Base-by-base conservation (phyloP, 2,888 invertebrate species). In the Conops quadrifasciatus region DNA sequence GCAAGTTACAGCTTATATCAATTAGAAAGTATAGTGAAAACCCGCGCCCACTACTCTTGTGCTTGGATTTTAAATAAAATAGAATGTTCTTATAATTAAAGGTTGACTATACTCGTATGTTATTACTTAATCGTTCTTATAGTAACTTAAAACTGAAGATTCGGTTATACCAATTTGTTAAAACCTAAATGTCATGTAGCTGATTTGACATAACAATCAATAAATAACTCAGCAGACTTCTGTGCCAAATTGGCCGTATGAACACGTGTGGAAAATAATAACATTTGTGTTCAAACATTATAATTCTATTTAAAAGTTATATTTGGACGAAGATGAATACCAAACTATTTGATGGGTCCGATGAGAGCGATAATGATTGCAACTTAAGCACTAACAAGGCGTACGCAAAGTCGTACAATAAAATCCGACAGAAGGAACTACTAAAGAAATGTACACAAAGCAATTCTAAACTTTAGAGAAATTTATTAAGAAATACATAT, bases 371-470 rank as follows among this genome's bases (percentile, higher is more conserved):
- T 16, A 78, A 81, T 7, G 77, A 88, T 43, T 84, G 88, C 16
- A 81, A 89, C 67, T 85, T 95, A 43, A 90, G 89, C 82, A 91
- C 92, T 28, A 92, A 95, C 83, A 90, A 91, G 81, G 90, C 90
- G 67, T 97, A 95, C 85, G 96, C 97, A 0, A 91, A 92, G 77
- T 91, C 90, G 76, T 97, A 96, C 81, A 91, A 95, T 81, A 88
- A 87, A 72, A 94, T 95, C 91, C 89, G 96, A 67, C 91, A 92
- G 80, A 94, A 94, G 80, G 97, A 97, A 85, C 93, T 95, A 83
- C 85, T 94, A 24, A 92, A 95, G 81, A 94, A 92, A 87, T 86
- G 94, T 94, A 88, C 4, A 16, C 13, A 19, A 1, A 4, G 9
- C 36, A 36, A 26, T 53, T 28, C 67, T 67, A 11, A 4, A 53